Evolutionary conservation across 2,888 invertebrate species (phyloP).

Genomic region (Folsomia manolachei): DNA sequence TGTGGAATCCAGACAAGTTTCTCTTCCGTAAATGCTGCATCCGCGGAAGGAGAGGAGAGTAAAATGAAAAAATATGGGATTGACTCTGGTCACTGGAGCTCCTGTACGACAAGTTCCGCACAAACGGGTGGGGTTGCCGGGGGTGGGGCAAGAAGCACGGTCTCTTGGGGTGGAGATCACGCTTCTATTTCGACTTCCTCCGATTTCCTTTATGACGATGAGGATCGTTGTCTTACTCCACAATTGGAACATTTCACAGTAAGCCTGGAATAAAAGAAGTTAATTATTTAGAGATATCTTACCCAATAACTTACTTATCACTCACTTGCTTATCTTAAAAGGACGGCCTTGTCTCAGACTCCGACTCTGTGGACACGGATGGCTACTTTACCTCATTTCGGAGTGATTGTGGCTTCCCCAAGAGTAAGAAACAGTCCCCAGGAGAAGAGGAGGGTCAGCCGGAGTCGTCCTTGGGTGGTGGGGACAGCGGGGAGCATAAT

Average conservation of each 20-base stretch:
- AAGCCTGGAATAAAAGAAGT: conserved; percentile 17
- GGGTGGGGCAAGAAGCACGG: conserved; percentile 28
- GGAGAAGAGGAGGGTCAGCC: conserved; percentile 62
- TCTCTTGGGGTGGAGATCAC: conserved; percentile 48
- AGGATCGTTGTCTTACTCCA: conserved; percentile 50
- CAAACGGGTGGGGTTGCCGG: conserved; percentile 34
- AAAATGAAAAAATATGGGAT: conserved; percentile 48
- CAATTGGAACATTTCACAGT: conserved; percentile 50
- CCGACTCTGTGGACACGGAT: conserved; percentile 70
- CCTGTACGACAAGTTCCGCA: conserved; percentile 48
- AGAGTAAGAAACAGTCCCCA: conserved; percentile 62
- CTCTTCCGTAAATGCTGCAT: conserved; percentile 46
- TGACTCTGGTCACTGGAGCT: conserved; percentile 51
- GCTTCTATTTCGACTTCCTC: conserved; percentile 46
- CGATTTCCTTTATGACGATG: conserved; percentile 50
- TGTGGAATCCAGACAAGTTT: conserved; percentile 51
- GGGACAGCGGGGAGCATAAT: not conserved
- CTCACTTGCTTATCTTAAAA: conserved; percentile 18
- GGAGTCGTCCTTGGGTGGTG: conserved; percentile 12
- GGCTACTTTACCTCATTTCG: conserved; percentile 98
- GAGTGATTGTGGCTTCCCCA: conserved; percentile 81
- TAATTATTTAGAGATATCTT: not conserved
- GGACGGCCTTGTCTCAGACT: conserved; percentile 51
- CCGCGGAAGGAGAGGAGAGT: conserved; percentile 28
- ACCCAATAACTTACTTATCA: not conserved